These are phyloP conservation scores for Ophion obscuratus DNA, from an alignment of 2,888 invertebrate genomes.

Conservation along the genomic window DNA sequence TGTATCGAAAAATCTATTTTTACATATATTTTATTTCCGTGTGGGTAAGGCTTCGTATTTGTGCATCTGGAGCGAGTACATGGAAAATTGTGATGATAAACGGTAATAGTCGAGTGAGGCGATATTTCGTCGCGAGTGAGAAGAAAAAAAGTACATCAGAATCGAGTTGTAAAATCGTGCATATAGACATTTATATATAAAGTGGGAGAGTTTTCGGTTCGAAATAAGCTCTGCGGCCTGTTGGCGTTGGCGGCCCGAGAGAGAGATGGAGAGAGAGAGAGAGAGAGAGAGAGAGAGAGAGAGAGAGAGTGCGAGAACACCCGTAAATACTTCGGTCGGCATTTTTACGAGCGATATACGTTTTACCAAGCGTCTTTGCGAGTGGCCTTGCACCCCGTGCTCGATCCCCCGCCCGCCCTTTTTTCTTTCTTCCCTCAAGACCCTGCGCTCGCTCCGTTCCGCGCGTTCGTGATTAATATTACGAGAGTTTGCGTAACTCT, in stretches of 20 bases:
- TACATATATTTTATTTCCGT: no score
- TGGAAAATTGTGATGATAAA: conserved; percentile 11
- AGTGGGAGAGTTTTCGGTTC: conserved; percentile 43
- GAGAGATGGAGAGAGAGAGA: conserved; percentile 22
- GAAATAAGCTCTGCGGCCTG: conserved; percentile 64
- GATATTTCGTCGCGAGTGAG: conserved; percentile 22
- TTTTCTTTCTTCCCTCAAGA: conserved; percentile 75
- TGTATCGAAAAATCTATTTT: no score
- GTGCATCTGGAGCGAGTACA: background rate
- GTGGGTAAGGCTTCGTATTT: background rate
- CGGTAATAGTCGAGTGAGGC: conserved; percentile 22
- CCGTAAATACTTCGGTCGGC: conserved; percentile 76
- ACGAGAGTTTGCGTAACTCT: conserved; percentile 83
- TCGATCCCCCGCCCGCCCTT: conserved; percentile 11
- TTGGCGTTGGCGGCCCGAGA: background rate
- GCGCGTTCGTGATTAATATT: conserved; percentile 81
- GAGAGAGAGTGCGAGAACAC: conserved; percentile 65
- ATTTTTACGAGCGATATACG: conserved; percentile 79
- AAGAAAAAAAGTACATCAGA: conserved; percentile 5
- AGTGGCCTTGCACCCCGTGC: conserved; percentile 39
- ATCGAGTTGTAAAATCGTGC: conserved; percentile 29
- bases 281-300: conserved; percentile 9
- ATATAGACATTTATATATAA: conserved; percentile 24
- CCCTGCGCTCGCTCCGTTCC: conserved; percentile 63
- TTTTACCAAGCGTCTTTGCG: conserved; percentile 65